A percentile compares a stretch with the other conserved stretches of the same genome.
phyloP scores from a whole-genome alignment of 1,140 invertebrate species.

The Drosophila dunni region DNA sequence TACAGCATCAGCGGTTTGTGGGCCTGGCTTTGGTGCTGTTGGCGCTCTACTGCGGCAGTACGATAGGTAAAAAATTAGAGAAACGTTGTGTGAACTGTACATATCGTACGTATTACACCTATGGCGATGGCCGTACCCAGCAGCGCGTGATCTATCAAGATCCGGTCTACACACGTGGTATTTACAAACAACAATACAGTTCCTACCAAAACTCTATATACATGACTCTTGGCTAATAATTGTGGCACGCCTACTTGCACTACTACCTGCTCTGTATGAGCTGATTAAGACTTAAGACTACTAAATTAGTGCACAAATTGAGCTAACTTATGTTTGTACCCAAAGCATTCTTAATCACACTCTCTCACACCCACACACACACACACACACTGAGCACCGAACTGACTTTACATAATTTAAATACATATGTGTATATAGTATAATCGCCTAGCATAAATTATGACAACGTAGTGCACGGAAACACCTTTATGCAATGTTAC shows the following conservation, averaged over 20 bases:
- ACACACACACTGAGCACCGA: neutral
- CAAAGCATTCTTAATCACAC: conserved; percentile 9
- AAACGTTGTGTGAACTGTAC: conserved; percentile 74
- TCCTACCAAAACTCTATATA: neutral
- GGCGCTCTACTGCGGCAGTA: conserved; percentile 50
- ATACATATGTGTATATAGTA: neutral
- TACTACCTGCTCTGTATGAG: conserved; percentile 7
- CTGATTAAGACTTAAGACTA: neutral
- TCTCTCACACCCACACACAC: neutral
- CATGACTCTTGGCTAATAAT: conserved; percentile 12
- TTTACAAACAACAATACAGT: conserved; percentile 44
- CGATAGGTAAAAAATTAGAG: conserved; percentile 73
- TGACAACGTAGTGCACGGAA: conserved; percentile 16
- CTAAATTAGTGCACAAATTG: conserved; percentile 15
- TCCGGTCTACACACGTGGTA: conserved; percentile 75
- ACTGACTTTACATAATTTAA: neutral
- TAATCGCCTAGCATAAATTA: conserved; percentile 28
- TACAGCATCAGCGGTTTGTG: conserved; percentile 47
- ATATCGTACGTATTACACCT: conserved; percentile 76
- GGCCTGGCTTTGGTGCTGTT: conserved; percentile 55
- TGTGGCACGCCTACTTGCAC: conserved; percentile 7
- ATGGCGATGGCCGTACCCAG: conserved; percentile 67
- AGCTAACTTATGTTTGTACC: neutral
- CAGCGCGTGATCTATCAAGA: conserved; percentile 71
- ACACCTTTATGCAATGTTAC: conserved; percentile 30